Conservation (phyloP, 1,140 invertebrate species). For the Formica exsecta region DNA sequence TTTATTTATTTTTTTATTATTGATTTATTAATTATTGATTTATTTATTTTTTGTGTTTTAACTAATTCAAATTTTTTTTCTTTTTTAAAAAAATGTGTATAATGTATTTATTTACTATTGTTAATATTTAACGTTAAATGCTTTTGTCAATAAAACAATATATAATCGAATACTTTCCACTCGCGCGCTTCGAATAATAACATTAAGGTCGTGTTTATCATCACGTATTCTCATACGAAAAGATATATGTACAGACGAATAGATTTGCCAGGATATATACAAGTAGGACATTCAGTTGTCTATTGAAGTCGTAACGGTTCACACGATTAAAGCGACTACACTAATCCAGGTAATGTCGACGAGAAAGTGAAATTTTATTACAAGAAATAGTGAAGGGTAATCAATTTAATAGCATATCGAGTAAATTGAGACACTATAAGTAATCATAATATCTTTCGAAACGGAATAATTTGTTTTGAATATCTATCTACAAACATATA, state of each 20-base stretch:
- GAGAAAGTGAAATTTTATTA: neutral
- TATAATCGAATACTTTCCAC: neutral
- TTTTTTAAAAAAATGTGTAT: neutral
- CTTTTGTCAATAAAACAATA: neutral
- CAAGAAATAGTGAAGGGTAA: neutral
- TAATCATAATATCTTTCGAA: neutral
- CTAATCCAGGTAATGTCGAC: constrained; percentile 5
- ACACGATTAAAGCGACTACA: neutral
- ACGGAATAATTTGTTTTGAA: neutral
- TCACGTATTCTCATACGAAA: neutral
- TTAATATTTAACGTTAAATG: constrained; percentile 11
- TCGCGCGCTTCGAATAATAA: constrained; percentile 14
- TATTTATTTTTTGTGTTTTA: neutral
- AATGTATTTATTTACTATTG: neutral
- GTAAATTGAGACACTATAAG: neutral
- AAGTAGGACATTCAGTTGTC: constrained; percentile 49
- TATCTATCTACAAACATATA: neutral
- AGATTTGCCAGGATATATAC: neutral
- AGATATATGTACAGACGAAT: neutral
- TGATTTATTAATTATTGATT: too few species aligned
- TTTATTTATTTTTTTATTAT: too few species aligned
- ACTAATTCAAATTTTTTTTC: constrained; percentile 15
- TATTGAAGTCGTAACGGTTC: constrained; percentile 64
- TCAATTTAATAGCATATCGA: neutral
- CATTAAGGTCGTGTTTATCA: constrained; percentile 67